These are phyloP conservation scores for Ceratosolen solmsi DNA, from an alignment of 1,140 invertebrate genomes.

Conservation along the genomic window DNA sequence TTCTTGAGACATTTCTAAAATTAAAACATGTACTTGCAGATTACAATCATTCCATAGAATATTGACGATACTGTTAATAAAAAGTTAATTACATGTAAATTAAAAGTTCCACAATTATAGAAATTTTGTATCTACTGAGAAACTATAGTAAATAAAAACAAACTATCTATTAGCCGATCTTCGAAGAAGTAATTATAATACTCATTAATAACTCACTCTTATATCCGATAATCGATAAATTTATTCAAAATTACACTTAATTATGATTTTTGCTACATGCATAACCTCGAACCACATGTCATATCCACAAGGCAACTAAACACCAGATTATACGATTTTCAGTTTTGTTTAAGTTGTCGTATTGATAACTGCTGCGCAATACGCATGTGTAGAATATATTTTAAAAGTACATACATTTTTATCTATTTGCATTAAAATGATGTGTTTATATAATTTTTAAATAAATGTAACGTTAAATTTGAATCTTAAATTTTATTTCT, in stretches of 20 bases:
- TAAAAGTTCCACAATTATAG: background rate
- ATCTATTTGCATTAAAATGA: too few relatives aligned
- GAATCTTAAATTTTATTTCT: too few relatives aligned
- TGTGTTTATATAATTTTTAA: background rate
- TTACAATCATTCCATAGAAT: too few relatives aligned
- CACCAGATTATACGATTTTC: too few relatives aligned
- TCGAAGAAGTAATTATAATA: too few relatives aligned
- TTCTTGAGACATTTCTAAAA: constrained; percentile 46
- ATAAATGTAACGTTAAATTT: background rate
- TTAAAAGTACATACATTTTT: background rate
- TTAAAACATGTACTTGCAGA: background rate
- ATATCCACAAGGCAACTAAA: background rate
- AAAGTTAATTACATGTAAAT: too few relatives aligned
- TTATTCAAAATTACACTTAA: too few relatives aligned
- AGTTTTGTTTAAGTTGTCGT: background rate
- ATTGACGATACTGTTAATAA: too few relatives aligned
- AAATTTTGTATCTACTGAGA: background rate
- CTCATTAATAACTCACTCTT: background rate
- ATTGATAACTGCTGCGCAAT: background rate
- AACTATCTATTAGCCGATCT: too few relatives aligned
- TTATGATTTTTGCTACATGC: too few relatives aligned
- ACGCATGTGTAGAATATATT: background rate
- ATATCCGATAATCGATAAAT: too few relatives aligned
- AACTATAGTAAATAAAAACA: too few relatives aligned
- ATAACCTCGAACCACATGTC: constrained; percentile 14